These are phyloP conservation scores for Phoebastria nigripes DNA, from an alignment of 2,797 vertebrate species.

Conservation along the genomic window DNA sequence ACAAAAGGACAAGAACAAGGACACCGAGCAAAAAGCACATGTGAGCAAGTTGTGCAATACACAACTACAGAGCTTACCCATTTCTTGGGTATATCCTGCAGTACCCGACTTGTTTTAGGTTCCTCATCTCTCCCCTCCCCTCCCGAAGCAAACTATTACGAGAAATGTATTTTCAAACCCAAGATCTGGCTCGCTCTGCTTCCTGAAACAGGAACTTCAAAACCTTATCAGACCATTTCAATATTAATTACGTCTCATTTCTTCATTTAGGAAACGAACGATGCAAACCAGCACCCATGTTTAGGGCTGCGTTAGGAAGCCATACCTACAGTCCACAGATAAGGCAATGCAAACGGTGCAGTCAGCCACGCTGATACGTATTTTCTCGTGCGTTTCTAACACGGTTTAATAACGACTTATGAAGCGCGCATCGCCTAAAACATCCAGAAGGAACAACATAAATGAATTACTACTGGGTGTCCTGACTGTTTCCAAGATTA, in stretches of 20 bases:
- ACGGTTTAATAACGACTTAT: not conserved
- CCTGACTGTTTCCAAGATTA: not conserved
- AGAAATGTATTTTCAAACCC: not conserved
- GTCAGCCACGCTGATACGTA: fast-evolving
- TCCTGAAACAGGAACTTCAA: not conserved
- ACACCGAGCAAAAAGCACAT: not conserved
- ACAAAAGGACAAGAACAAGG: not conserved
- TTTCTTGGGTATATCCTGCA: not conserved
- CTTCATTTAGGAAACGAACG: not conserved
- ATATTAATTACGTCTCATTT: not conserved
- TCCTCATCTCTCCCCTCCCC: not conserved
- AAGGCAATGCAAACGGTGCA: not conserved
- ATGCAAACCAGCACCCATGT: not conserved
- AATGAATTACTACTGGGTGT: not conserved
- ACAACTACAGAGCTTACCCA: fast-evolving
- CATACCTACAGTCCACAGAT: not conserved
- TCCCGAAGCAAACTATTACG: fast-evolving
- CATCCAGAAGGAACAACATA: not conserved
- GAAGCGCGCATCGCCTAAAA: fast-evolving
- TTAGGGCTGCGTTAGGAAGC: not conserved
- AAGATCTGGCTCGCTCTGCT: not conserved
- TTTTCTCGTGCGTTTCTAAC: not conserved
- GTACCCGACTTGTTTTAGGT: fast-evolving
- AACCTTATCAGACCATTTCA: not conserved
- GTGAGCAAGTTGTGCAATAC: not conserved